Percentiles rank a stretch among this genome's conserved stretches.
Conservation (phyloP, 2,797 vertebrate species). For the Borostomias antarcticus region DNA sequence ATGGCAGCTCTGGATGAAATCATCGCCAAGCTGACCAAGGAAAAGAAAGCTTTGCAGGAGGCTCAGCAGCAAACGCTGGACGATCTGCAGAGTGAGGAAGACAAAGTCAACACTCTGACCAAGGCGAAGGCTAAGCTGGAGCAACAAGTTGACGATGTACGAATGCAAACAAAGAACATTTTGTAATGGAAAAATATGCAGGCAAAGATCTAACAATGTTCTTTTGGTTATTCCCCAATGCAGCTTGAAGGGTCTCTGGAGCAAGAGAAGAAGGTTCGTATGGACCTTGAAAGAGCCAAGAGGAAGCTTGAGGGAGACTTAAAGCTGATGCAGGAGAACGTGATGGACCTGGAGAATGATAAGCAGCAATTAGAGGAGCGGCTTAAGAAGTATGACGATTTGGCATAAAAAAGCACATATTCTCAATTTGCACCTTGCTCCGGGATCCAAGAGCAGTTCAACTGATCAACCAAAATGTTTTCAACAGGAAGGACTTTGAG, state of each 20-base stretch:
- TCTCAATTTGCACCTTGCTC: neutral
- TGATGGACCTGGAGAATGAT: conserved; percentile 84
- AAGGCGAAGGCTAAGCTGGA: conserved; percentile 80
- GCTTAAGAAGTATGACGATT: conserved; percentile 80
- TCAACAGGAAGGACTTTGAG: conserved; percentile 84
- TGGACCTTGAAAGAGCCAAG: conserved; percentile 84
- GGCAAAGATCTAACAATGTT: neutral
- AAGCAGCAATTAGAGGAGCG: conserved; percentile 82
- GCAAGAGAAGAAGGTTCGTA: conserved; percentile 84
- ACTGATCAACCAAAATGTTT: neutral
- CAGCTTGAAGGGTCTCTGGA: conserved; percentile 72
- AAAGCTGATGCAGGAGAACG: conserved; percentile 79
- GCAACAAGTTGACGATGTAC: conserved; percentile 79
- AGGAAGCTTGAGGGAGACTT: conserved; percentile 83
- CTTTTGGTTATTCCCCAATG: neutral
- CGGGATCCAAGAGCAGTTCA: neutral
- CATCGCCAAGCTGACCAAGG: conserved; percentile 75
- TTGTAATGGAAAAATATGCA: neutral
- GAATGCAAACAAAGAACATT: conserved; percentile 20
- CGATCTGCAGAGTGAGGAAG: conserved; percentile 77
- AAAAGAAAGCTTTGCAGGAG: conserved; percentile 79
- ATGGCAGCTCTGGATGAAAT: conserved; percentile 77
- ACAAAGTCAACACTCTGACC: conserved; percentile 76
- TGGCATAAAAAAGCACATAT: neutral
- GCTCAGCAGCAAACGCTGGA: conserved; percentile 78